Evolutionary conservation across 2,888 invertebrate species (phyloP).

Genomic region (Salticus scenicus): DNA sequence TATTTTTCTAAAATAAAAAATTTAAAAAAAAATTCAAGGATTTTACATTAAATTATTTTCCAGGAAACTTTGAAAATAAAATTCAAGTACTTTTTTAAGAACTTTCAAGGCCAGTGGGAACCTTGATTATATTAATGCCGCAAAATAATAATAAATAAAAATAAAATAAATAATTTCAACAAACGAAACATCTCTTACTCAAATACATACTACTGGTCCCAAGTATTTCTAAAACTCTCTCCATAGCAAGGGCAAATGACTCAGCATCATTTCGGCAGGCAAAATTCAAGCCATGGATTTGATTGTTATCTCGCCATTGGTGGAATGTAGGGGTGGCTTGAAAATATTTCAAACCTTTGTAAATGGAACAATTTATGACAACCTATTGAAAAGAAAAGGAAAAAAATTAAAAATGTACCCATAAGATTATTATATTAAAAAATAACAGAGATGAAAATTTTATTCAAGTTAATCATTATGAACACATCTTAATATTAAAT

Average conservation of each 20-base stretch:
- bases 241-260: constrained; percentile 95
- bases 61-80: too few species aligned
- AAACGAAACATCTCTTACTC: constrained; percentile 40
- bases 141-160: not conserved
- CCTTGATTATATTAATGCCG: too few species aligned
- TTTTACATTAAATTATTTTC: too few species aligned
- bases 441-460: too few species aligned
- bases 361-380: constrained; percentile 97
- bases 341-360: constrained; percentile 98
- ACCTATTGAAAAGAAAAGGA: constrained; percentile 80
- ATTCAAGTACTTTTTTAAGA: too few species aligned
- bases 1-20: too few species aligned
- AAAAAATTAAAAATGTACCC: constrained; percentile 36
- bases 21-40: too few species aligned
- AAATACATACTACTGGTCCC: constrained; percentile 70
- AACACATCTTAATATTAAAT: too few species aligned
- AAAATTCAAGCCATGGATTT: constrained; percentile 97
- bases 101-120: too few species aligned
- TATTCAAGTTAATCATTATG: too few species aligned
- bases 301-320: constrained; percentile 98
- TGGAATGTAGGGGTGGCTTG: constrained; percentile 99
- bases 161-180: not conserved
- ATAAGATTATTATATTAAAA: too few species aligned
- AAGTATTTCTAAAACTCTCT: constrained; percentile 91
- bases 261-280: constrained; percentile 97